Base-by-base conservation (phyloP, 2,797 vertebrate species). In the Dallia pectoralis region DNA sequence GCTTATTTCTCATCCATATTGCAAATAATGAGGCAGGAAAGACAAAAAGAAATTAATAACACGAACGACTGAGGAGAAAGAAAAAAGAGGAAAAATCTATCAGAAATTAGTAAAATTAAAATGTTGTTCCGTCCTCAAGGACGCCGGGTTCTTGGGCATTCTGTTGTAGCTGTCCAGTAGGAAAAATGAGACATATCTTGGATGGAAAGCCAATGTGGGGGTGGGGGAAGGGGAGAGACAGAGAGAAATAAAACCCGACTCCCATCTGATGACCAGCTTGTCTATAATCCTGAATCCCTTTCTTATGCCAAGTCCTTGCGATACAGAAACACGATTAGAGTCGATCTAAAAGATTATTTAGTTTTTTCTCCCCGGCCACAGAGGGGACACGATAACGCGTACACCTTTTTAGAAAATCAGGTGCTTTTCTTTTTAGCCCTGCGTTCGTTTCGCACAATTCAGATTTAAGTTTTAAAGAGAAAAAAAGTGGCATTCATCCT, bases 231-330 rank as follows among this genome's bases (percentile, higher is more conserved):
- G 73, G 66, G 40, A 19, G 81, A 78, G 78, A 73, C 85, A 86
- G 86, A 85, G 86, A 85, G 88, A 92, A 92, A 92, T 91, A 91
- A 53, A 93, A 91, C 87, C 86, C 88, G 82, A 85, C 87, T 92
- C 91, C 92, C 91, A 94, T 93, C 91, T 93, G 93, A 93, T 91
- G 92, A 93, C 91, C 92, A 93, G 92, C 93, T 93, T 93, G 93
- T 91, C 91, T 89, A 88, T 92, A 91, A 92, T 88, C 88, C 89
- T 88, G 89, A 90, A 87, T 84, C 82, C 47, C 69, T 36, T 1
- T 74, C 83, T 80, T 76, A 78, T 92, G 92, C 93, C 93, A 93
- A 93, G 84, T 86, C 77, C 86, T 88, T 83, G 84, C 84, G 90
- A 91, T 91, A 90, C 88, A 87, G 85, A 90, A 90, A 90, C 87